A percentile compares a stretch with the other conserved stretches of the same genome.
Evolutionary conservation across 1,140 invertebrate genomes (phyloP).

Genomic region (Helicorthomorpha holstii): DNA sequence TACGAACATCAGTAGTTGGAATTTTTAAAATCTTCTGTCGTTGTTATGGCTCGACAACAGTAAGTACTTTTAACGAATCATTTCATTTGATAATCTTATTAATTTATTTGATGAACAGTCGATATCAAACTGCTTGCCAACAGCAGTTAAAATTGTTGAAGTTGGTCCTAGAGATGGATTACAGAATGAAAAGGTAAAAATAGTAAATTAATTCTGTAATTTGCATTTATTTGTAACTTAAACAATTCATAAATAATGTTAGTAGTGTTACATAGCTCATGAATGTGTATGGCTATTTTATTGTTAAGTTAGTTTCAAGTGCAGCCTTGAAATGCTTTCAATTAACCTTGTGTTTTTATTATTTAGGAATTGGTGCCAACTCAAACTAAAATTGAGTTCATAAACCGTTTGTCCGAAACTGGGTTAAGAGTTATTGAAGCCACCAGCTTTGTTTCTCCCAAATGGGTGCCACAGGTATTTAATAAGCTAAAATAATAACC

Average conservation of each 20-base stretch:
- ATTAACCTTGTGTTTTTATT: background rate
- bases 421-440: slow-evolving; percentile 79
- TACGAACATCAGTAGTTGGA: too few species aligned
- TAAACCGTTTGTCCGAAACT: slow-evolving; percentile 64
- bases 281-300: background rate
- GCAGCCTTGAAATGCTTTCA: background rate
- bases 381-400: slow-evolving; percentile 72
- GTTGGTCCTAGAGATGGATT: slow-evolving; percentile 94
- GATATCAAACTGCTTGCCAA: too few species aligned
- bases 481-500: background rate
- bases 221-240: background rate
- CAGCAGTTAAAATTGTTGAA: slow-evolving; percentile 68
- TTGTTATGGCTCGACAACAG: too few species aligned
- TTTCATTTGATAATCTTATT: too few species aligned
- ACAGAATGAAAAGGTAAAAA: slow-evolving; percentile 71
- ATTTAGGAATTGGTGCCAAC: slow-evolving; percentile 41
- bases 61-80: too few species aligned
- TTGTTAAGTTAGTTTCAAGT: background rate
- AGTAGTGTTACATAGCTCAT: background rate
- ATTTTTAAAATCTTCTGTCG: too few species aligned
- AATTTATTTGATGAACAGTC: too few species aligned
- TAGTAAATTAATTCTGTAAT: too few species aligned
- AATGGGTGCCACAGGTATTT: slow-evolving; percentile 82
- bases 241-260: background rate
- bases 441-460: slow-evolving; percentile 70